Evolutionary conservation across 2,888 invertebrate genomes (phyloP), one percentile per base, ranked within the genome.

Genomic region (Tachina grossa): DNA sequence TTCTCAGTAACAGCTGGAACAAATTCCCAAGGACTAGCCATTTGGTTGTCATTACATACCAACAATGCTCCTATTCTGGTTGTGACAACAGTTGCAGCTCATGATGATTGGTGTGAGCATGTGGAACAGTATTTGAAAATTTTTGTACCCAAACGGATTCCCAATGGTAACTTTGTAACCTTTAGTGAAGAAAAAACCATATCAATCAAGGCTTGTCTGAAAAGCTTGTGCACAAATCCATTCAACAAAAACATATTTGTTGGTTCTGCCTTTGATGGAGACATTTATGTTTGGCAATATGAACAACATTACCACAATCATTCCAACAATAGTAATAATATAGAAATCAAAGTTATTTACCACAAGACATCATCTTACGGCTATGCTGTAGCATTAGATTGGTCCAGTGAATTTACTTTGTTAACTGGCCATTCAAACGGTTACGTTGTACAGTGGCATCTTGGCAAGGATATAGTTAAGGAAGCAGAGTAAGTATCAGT

Each of bases 61-160:
- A 90, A 92, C 63, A 92, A 93, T 88, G 90, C 90, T 0, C 92
- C 93, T 1, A 89, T 90, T 0, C 63, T 93, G 47, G 91, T 90
- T 3, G 83, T 90, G 10, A 90, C 92, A 45, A 90, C 90, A 0
- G 88, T 89, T 41, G 90, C 91, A 0, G 85, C 88, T 11, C 93
- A 93, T 74, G 91, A 91, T 51, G 91, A 92, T 68, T 93, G 92
- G 92, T 93, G 93, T 66, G 91, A 93, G 63, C 93, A 93, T 87
- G 86, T 91, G 45, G 90, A 91, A 61, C 91, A 92, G 80, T 87
- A 80, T 22, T 78, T 93, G 1, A 89, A 90, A 51, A 77, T 93
- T 0, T 93, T 88, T 55, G 85, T 90, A 14, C 92, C 93, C 0
- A 89, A 90, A 83, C 89, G 92, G n/a, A 85, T 91, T 84, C 82